Conservation (phyloP, 2,113 vertebrate species). For the Chelonoidis abingdonii region DNA sequence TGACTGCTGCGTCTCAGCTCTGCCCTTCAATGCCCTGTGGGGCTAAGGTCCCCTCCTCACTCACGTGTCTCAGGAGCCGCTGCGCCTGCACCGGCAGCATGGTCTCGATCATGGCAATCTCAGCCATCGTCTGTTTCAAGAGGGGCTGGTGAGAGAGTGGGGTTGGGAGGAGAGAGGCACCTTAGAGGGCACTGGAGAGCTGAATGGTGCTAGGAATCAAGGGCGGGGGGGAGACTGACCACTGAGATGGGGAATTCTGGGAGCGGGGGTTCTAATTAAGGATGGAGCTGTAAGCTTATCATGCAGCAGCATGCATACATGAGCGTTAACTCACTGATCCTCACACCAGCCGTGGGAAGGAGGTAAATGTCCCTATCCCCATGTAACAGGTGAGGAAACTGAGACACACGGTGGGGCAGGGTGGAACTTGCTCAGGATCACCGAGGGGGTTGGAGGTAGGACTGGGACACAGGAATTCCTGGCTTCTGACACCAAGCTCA, state of each 20-base stretch:
- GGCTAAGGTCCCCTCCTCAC: not conserved
- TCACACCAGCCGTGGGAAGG: not conserved
- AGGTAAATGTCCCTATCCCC: not conserved
- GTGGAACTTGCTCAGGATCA: not conserved
- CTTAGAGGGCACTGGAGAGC: not conserved
- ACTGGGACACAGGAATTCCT: not conserved
- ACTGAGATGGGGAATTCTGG: accelerated
- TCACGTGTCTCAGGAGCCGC: slow-evolving; percentile 77
- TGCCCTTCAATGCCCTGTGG: not conserved
- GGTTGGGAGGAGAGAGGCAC: not conserved
- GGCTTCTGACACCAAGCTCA: not conserved
- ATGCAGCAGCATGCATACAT: not conserved
- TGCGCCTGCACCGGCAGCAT: slow-evolving; percentile 59
- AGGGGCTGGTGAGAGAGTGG: slow-evolving; percentile 43
- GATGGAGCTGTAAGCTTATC: accelerated
- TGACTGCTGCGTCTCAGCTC: not conserved
- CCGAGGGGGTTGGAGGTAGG: not conserved
- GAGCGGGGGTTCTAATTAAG: not conserved
- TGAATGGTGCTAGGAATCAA: not conserved
- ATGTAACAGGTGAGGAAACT: not conserved
- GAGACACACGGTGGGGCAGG: not conserved
- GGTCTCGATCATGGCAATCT: slow-evolving; percentile 12
- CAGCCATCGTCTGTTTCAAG: slow-evolving; percentile 33
- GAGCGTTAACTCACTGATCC: not conserved
- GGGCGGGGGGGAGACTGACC: not conserved